Conservation (phyloP, 2,797 vertebrate species). For the Gymnopithys bicolor region DNA sequence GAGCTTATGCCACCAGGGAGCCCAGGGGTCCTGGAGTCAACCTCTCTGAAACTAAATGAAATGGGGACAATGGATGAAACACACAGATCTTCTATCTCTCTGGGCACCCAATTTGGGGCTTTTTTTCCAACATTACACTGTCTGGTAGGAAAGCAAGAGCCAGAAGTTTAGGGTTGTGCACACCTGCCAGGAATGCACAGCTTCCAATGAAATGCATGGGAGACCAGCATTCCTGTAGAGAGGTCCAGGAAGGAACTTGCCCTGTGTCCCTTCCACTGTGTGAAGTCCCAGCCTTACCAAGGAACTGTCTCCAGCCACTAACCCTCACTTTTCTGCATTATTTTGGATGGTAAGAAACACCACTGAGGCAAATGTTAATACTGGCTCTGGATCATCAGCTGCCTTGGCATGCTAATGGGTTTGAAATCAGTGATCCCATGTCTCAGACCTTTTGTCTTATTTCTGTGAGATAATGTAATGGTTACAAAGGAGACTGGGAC, state of each 20-base stretch:
- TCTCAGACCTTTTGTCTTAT: neutral
- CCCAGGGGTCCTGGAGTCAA: neutral
- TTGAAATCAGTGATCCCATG: neutral
- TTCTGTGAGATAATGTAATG: neutral
- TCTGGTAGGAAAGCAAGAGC: neutral
- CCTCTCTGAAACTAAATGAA: neutral
- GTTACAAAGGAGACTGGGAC: constrained; percentile 7
- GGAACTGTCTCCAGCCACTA: neutral
- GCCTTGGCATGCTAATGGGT: neutral
- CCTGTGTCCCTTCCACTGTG: neutral
- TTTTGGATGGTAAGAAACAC: neutral
- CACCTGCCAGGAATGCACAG: neutral
- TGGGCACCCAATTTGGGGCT: neutral
- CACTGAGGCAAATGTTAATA: neutral
- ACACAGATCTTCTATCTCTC: neutral
- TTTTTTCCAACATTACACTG: neutral
- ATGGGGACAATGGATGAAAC: neutral
- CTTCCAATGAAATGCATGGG: neutral
- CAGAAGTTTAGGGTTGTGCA: neutral
- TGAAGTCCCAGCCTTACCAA: neutral
- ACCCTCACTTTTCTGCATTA: neutral
- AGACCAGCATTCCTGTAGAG: neutral
- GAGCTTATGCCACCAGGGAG: neutral
- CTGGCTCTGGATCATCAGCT: neutral
- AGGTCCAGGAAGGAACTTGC: neutral